A percentile compares a stretch with the other conserved stretches of the same genome.
These are phyloP conservation scores for Oreochromis spilurus DNA, from an alignment of 2,113 vertebrate genomes.

Conservation along the genomic window DNA sequence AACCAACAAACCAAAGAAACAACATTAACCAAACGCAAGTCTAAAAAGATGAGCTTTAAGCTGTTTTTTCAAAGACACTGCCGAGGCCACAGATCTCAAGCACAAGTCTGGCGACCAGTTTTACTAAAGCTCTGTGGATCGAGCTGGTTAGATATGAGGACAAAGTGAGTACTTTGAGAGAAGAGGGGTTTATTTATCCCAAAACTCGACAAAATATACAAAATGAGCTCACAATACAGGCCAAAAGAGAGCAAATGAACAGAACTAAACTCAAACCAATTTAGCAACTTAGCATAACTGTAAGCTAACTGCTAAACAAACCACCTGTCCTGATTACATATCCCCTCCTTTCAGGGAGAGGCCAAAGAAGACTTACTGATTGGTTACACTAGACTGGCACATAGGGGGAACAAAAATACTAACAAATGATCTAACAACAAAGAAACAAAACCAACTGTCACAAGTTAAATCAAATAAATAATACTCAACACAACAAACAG, in stretches of 20 bases:
- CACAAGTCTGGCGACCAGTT: not conserved
- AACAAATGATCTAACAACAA: too few relatives aligned
- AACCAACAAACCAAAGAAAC: too few relatives aligned
- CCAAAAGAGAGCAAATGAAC: not conserved
- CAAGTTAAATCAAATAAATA: not conserved
- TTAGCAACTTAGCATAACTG: not conserved
- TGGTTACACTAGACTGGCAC: too few relatives aligned
- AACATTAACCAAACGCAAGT: fast-evolving
- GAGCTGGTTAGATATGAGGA: not conserved
- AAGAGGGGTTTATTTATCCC: not conserved
- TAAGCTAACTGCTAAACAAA: not conserved
- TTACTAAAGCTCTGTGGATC: not conserved
- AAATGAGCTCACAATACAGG: not conserved
- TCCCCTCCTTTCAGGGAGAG: too few relatives aligned
- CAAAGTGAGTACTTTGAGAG: not conserved
- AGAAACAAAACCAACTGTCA: too few relatives aligned
- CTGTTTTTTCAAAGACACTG: not conserved
- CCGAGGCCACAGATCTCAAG: not conserved
- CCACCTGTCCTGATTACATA: too few relatives aligned
- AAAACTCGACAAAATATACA: not conserved
- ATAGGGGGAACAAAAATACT: too few relatives aligned
- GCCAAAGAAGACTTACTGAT: too few relatives aligned
- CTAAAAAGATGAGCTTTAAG: not conserved
- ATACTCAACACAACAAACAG: not conserved
- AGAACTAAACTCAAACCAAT: not conserved